Evolutionary conservation across 2,113 vertebrate genomes (phyloP), one percentile per base, ranked within the genome.

Genomic region (Lycaon pictus): DNA sequence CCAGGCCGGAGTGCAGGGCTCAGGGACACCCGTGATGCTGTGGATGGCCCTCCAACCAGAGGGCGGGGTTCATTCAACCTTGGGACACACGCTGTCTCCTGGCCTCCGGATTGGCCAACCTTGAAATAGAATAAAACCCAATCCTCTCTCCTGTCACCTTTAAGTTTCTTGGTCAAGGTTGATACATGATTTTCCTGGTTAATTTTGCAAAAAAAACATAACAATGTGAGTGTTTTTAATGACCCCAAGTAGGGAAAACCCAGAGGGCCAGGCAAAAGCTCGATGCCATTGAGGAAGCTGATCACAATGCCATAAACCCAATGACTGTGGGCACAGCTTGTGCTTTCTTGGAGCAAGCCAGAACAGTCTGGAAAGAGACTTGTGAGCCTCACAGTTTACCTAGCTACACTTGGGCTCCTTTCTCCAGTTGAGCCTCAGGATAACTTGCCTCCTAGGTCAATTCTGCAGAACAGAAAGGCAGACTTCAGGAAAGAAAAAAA

Each of bases 21-120:
- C 1, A 0, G 29, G 25, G 11, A 4, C n/a, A 15, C 56, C 25
- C 3, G 4, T 0, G n/a, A 48, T 4, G 0, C 1, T 19, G 25
- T 11, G 17, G n/a, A 22, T 1, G 3, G 62, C 25, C 0, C 1
- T 58, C 22, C 1, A 11, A 20, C 7, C 3, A 56, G 37, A 35
- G 3, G 29, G 11, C 0, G 0, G 11, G 6, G 25, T 11, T 20
- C 25, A 13, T 37, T 12, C 29, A 48, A 0, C 37, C 9, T 19
- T 4, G 55, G 29, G 55, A 55, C 11, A 23, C 7, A 35, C 8
- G 8, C 16, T 0, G 27, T 56, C 37, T 90, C 25, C 55, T 84
- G 22, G 76, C 29, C 43, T 37, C 43, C 8, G 11, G 71, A 23
- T 23, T 35, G 48, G 11, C 25, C 11, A 7, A 9, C 9, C 11